Percentiles rank a stretch among this genome's conserved stretches.
Evolutionary conservation across 2,888 invertebrate species (phyloP).

Genomic region (Rhodophaea formosa): DNA sequence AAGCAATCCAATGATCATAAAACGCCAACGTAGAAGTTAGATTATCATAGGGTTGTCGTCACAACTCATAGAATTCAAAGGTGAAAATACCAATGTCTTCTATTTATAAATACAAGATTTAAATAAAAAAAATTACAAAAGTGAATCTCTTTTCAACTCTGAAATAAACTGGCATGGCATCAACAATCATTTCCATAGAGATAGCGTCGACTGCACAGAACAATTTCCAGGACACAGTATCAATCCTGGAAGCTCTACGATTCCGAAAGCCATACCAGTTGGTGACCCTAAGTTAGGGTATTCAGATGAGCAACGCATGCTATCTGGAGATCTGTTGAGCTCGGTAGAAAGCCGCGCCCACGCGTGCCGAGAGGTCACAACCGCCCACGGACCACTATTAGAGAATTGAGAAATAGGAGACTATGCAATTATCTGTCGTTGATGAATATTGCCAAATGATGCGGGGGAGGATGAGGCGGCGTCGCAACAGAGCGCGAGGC

Average conservation of each 20-base stretch:
- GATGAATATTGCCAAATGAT: slow-evolving; percentile 61
- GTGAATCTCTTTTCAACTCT: no score
- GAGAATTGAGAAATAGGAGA: slow-evolving; percentile 52
- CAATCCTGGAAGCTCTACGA: no score
- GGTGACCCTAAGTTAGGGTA: slow-evolving; percentile 10
- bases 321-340: slow-evolving; percentile 43
- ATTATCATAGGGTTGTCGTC: no score
- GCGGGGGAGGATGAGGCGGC: slow-evolving; percentile 38
- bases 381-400: slow-evolving; percentile 58
- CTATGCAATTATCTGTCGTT: slow-evolving; percentile 56
- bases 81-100: no score
- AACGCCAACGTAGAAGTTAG: slow-evolving; percentile 30
- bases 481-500: neutral
- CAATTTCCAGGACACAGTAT: no score
- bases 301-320: slow-evolving; percentile 21
- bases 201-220: no score
- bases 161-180: no score
- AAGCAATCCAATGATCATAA: slow-evolving; percentile 19
- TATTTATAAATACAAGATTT: no score
- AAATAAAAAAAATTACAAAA: no score
- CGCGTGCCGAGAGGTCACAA: slow-evolving; percentile 70
- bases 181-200: no score
- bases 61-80: no score
- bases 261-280: no score
- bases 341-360: slow-evolving; percentile 67